Evolutionary conservation across 2,888 invertebrate species (phyloP).

Genomic region (Callyntrura sp.): DNA sequence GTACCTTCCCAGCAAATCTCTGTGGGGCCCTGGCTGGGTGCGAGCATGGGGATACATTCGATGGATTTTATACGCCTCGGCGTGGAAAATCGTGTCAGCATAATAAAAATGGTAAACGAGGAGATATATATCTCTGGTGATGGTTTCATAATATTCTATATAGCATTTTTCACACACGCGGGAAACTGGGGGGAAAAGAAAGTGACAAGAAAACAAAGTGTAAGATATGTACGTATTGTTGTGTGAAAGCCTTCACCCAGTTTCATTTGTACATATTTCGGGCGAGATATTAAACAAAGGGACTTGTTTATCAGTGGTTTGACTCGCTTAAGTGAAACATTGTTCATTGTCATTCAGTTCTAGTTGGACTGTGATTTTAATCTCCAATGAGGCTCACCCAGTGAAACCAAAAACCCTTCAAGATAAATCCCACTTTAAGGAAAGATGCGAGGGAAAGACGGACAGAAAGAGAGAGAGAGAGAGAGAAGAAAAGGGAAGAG

Average conservation of each 20-base stretch:
- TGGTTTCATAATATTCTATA: neutral
- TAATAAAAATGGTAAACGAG: slow-evolving; percentile 49
- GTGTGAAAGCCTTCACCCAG: neutral
- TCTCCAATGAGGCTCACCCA: slow-evolving; percentile 73
- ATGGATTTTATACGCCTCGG: slow-evolving; percentile 33
- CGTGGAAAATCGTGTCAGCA: slow-evolving; percentile 39
- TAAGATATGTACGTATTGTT: neutral
- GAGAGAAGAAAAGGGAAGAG: slow-evolving; percentile 1
- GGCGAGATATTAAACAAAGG: slow-evolving; percentile 22
- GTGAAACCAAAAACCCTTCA: slow-evolving; percentile 72
- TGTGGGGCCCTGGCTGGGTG: neutral
- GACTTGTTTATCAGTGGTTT: slow-evolving; percentile 72
- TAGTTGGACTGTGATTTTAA: slow-evolving; percentile 73
- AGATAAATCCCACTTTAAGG: slow-evolving; percentile 75
- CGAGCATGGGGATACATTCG: neutral
- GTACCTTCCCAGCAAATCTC: neutral
- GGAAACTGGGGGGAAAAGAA: neutral
- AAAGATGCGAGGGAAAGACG: slow-evolving; percentile 51
- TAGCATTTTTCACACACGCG: neutral
- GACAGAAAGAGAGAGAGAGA: slow-evolving; percentile 14
- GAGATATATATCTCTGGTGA: neutral
- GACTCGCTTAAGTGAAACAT: slow-evolving; percentile 75
- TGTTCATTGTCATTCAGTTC: slow-evolving; percentile 76
- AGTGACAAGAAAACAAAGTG: neutral
- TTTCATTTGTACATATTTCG: neutral